phyloP scores from a whole-genome alignment of 2,888 invertebrate species.

The Aphodius sticticus region DNA sequence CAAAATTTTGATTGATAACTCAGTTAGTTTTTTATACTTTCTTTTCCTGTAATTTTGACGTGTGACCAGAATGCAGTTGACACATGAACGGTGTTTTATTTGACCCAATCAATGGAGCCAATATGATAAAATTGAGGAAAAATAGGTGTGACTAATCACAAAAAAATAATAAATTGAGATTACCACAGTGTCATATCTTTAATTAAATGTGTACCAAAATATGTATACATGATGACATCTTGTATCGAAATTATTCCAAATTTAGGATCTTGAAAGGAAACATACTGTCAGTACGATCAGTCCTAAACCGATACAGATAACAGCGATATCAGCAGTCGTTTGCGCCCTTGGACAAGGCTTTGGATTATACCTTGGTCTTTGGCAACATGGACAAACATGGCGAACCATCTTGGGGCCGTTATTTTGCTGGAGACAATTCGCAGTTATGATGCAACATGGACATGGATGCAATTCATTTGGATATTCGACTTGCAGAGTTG shows the following conservation, averaged over 20 bases:
- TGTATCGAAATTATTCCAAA: neutral
- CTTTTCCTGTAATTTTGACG: neutral
- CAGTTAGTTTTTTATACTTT: neutral
- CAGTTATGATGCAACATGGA: neutral
- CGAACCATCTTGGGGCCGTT: neutral
- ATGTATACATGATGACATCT: no score
- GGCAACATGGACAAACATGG: neutral
- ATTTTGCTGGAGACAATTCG: neutral
- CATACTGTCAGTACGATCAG: neutral
- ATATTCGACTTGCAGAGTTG: no score
- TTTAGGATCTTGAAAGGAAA: neutral
- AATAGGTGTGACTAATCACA: no score
- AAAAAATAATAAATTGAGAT: no score
- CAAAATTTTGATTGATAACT: neutral
- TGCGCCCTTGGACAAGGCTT: neutral
- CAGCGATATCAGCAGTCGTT: neutral
- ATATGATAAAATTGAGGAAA: no score
- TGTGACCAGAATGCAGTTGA: neutral
- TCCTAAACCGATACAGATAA: neutral
- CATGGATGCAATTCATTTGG: neutral
- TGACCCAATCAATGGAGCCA: no score
- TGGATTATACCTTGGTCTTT: neutral
- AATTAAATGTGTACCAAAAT: no score
- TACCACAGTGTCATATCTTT: no score
- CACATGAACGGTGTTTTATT: no score